A percentile compares a stretch with the other conserved stretches of the same genome.
Conservation (phyloP, 2,888 invertebrate genomes). For the Odontocolon sp. region DNA sequence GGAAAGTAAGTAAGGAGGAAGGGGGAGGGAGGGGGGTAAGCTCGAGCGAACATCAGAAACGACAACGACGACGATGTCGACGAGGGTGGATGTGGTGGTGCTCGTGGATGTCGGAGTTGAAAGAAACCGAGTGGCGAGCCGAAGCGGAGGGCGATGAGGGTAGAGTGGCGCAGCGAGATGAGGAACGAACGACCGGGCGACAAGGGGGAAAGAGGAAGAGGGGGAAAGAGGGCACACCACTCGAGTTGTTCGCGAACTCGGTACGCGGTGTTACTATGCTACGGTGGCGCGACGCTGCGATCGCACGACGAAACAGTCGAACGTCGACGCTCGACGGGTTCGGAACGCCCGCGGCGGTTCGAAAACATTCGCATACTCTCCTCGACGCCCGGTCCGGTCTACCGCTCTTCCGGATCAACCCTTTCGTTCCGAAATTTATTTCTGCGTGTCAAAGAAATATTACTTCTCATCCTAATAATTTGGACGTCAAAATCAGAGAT, state of each 20-base stretch:
- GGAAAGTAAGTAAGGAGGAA: slow-evolving; percentile 54
- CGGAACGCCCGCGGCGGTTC: slow-evolving; percentile 3
- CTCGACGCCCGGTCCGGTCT: too few relatives aligned
- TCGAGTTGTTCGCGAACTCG: slow-evolving; percentile 79
- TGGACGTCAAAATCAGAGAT: too few relatives aligned
- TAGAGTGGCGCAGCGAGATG: not conserved
- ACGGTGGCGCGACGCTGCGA: slow-evolving; percentile 72
- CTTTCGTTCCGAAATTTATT: too few relatives aligned
- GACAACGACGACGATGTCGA: slow-evolving; percentile 33
- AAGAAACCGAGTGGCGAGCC: slow-evolving; percentile 71
- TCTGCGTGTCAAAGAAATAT: too few relatives aligned
- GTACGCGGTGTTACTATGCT: slow-evolving; percentile 78
- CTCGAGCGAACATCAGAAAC: not conserved
- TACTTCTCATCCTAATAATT: too few relatives aligned
- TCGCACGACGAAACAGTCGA: slow-evolving; percentile 45
- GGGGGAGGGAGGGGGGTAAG: not conserved
- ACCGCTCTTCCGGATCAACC: not conserved
- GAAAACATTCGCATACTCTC: not conserved
- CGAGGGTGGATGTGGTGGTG: slow-evolving; percentile 17
- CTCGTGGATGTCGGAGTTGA: slow-evolving; percentile 67
- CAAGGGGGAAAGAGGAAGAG: slow-evolving; percentile 82
- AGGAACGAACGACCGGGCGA: slow-evolving; percentile 15
- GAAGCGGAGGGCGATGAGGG: slow-evolving; percentile 59
- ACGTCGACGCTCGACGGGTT: slow-evolving; percentile 28
- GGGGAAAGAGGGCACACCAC: slow-evolving; percentile 62